Evolutionary conservation across 2,888 invertebrate species (phyloP).

Genomic region (Helleia helle): DNA sequence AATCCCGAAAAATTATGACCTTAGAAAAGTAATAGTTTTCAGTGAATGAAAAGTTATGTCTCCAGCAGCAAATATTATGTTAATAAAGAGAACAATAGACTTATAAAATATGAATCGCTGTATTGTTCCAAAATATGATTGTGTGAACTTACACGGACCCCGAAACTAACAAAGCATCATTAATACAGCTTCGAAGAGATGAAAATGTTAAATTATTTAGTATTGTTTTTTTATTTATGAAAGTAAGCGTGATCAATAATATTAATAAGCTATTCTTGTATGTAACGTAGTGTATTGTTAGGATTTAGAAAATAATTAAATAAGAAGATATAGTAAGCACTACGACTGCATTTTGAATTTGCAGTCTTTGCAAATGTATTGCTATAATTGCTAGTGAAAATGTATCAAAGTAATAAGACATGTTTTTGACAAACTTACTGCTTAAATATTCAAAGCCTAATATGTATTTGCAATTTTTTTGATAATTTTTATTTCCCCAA

Average conservation of each 20-base stretch:
- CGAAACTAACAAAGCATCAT: not conserved
- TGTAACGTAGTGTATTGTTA: slow-evolving; percentile 17
- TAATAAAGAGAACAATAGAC: slow-evolving; percentile 26
- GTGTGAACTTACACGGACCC: not conserved
- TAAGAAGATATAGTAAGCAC: slow-evolving; percentile 39
- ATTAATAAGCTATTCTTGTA: slow-evolving; percentile 25
- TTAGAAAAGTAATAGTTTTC: slow-evolving; percentile 6
- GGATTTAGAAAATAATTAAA: slow-evolving; percentile 22
- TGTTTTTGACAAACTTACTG: too few relatives aligned
- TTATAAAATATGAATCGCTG: slow-evolving; percentile 42
- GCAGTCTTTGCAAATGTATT: slow-evolving; percentile 18
- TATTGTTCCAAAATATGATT: slow-evolving; percentile 38
- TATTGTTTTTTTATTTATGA: slow-evolving; percentile 14
- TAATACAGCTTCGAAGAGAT: slow-evolving; percentile 28
- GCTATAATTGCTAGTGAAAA: too few relatives aligned
- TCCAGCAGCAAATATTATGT: slow-evolving; percentile 15
- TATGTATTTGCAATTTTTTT: too few relatives aligned
- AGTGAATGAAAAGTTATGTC: slow-evolving; percentile 17
- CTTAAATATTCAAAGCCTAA: too few relatives aligned
- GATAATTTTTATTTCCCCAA: too few relatives aligned
- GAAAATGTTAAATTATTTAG: slow-evolving; percentile 34
- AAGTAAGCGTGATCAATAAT: slow-evolving; percentile 26
- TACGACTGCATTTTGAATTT: slow-evolving; percentile 41
- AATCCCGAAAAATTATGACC: too few relatives aligned
- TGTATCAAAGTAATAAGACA: too few relatives aligned